A percentile compares a stretch with the other conserved stretches of the same genome.
Evolutionary conservation across 2,888 invertebrate species (phyloP).

Genomic region (Sialis lutaria): DNA sequence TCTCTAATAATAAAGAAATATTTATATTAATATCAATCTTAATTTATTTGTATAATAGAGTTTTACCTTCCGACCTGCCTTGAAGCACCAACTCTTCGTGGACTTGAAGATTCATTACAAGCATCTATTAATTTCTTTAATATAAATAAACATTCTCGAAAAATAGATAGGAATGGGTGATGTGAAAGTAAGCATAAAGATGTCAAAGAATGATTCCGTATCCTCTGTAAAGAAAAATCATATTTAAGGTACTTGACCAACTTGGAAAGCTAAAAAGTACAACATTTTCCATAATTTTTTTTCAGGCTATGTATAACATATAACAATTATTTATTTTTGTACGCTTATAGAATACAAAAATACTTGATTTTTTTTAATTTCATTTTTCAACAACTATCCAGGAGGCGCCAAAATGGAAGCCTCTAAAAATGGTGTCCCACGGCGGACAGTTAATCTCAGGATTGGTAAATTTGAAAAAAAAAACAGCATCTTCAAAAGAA

Average conservation of each 20-base stretch:
- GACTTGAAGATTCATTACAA: constrained; percentile 87
- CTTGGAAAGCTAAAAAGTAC: constrained; percentile 1
- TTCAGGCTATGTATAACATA: too few species aligned
- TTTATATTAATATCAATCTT: constrained; percentile 2
- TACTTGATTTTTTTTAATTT: too few species aligned
- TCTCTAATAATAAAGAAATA: constrained; percentile 47
- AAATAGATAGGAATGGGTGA: constrained; percentile 97
- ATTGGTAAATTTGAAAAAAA: too few species aligned
- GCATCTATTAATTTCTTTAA: constrained; percentile 93
- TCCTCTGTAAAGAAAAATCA: constrained; percentile 36
- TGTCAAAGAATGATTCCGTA: constrained; percentile 86
- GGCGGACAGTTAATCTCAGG: too few species aligned
- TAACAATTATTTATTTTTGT: too few species aligned
- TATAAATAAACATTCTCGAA: constrained; percentile 93
- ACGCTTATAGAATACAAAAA: too few species aligned
- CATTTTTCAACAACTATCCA: too few species aligned
- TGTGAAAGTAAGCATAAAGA: constrained; percentile 95
- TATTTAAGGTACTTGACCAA: too few species aligned
- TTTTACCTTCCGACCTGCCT: constrained; percentile 65
- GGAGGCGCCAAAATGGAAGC: too few species aligned
- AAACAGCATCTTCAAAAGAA: too few species aligned
- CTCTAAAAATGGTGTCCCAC: too few species aligned
- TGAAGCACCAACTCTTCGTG: constrained; percentile 76
- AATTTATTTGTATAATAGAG: constrained; percentile 4
- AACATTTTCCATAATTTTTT: neutral